Base-by-base conservation (phyloP, 2,797 vertebrate genomes). In the Onychomys torridus region DNA sequence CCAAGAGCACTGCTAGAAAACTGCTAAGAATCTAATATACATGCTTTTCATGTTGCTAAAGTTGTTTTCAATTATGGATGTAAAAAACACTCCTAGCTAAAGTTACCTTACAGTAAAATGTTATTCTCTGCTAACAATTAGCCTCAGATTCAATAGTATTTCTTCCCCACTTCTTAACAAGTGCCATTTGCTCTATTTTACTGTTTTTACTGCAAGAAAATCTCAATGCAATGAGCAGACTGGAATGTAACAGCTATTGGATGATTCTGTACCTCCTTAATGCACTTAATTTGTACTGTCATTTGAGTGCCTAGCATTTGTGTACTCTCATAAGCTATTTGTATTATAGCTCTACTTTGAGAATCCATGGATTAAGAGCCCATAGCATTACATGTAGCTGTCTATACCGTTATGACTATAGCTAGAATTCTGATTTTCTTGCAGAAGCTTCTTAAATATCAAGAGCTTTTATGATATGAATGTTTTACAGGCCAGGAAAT, bases 51-150 rank as follows among this genome's bases (percentile, higher is more conserved):
- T 92, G 88, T 93, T 65, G 19, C 78, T 40, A 79, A 75, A 85
- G 75, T 86, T 93, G 10, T 96, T 96, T 97, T 96, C 81, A 92
- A 92, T 71, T 95, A 92, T 65, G 34, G 5, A 94, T 85, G 29
- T 67, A 92, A 94, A 77, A 82, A 78, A 88, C 0, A 43, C 3
- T 63, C 75, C 69, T 81, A 89, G 63, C 37, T 90, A 89, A 94
- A 96, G 87, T 29, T 88, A 16, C 77, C 19, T 78, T 86, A 76
- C 27, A 88, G 79, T 94, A 85, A 71, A 95, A 19, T 76, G 19
- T 76, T 85, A 92, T 71, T 46, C 61, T 67, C 21, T 78, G 67
- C 81, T 40, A 55, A 89, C 46, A 86, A 90, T 91, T 92, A 93
- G 65, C 90, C 86, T 92, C 49, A 82, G 59, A 93, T 75, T 79